Base-by-base conservation (phyloP, 2,113 vertebrate species). In the Zingel zingel region DNA sequence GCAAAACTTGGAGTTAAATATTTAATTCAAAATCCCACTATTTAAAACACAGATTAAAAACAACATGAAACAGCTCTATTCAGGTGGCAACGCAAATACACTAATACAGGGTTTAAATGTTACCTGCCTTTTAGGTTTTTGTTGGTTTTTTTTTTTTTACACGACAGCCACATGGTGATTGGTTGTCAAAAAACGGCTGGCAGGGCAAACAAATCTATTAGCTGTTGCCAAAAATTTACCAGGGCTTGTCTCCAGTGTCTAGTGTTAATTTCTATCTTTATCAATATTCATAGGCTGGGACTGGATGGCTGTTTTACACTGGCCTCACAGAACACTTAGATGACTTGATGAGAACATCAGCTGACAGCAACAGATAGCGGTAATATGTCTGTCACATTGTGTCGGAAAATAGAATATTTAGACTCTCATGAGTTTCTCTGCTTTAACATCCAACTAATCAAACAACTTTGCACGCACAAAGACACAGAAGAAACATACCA, bases 281-380 rank as follows among this genome's bases (percentile, higher is more conserved):
- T 94, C 82, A 89, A 83, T 89, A 92, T 92, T 89, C 91, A 93
- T 90, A 76, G 71, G 36, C 74, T 83, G 91, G 86, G 75, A 90
- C 77, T 54, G 57, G 70, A 53, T 81, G 76, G 75, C 79, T 81
- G 80, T 87, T 88, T 79, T 73, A 81, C 86, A 88, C 50, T 65
- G 62, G 67, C 84, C 75, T 86, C 58, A 83, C 70, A 76, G 63
- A 89, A 74, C 63, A 71, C 86, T 78, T 53, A 69, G 73, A 88
- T 66, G 86, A 84, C 50, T 82, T 88, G 84, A 88, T 90, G 82
- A 91, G 82, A 74, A 74, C 80, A 84, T 85, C 67, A 79, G 19
- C 83, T 80, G 79, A 86, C 81, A 81, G 67, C 64, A 81, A 82
- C 77, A 83, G 82, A 77, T 77, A 81, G 74, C 1, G 25, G 66